phyloP scores from a whole-genome alignment of 2,888 invertebrate genomes.

The Belgica antarctica region DNA sequence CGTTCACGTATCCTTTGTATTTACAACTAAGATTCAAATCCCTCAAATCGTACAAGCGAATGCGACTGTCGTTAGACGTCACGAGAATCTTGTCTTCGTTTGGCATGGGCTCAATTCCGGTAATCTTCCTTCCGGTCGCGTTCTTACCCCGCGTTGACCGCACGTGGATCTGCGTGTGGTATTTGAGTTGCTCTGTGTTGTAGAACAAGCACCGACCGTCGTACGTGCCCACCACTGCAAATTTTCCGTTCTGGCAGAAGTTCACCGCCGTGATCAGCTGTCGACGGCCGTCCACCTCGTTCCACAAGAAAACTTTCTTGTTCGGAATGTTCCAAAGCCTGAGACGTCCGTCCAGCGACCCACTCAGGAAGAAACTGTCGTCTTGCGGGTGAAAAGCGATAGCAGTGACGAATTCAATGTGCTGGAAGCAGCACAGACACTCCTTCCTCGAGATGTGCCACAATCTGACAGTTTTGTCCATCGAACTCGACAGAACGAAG shows the following conservation, averaged over 20 bases:
- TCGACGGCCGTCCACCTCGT: slow-evolving; percentile 91
- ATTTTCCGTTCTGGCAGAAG: slow-evolving; percentile 96
- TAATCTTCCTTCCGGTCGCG: slow-evolving; percentile 90
- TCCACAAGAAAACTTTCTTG: slow-evolving; percentile 98
- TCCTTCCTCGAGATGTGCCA: slow-evolving; percentile 98
- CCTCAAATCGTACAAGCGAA: slow-evolving; percentile 90
- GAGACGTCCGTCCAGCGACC: slow-evolving; percentile 95
- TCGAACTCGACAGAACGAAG: slow-evolving; percentile 94
- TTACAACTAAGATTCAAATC: slow-evolving; percentile 94
- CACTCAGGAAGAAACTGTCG: slow-evolving; percentile 90
- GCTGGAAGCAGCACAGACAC: slow-evolving; percentile 97
- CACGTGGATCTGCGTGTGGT: slow-evolving; percentile 96
- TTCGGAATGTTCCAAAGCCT: slow-evolving; percentile 99
- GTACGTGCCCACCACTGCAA: slow-evolving; percentile 97
- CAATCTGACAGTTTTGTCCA: slow-evolving; percentile 96
- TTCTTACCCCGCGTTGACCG: slow-evolving; percentile 94
- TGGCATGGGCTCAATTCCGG: slow-evolving; percentile 96
- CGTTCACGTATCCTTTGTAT: slow-evolving; percentile 90
- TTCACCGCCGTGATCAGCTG: slow-evolving; percentile 95
- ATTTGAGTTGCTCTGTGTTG: slow-evolving; percentile 95
- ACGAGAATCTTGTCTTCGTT: slow-evolving; percentile 94
- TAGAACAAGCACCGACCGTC: slow-evolving; percentile 98
- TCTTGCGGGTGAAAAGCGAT: slow-evolving; percentile 96
- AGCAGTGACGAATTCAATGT: slow-evolving; percentile 98
- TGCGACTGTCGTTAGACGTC: slow-evolving; percentile 96